Base-by-base conservation (phyloP, 2,797 vertebrate genomes). In the Knipowitschia caucasica region DNA sequence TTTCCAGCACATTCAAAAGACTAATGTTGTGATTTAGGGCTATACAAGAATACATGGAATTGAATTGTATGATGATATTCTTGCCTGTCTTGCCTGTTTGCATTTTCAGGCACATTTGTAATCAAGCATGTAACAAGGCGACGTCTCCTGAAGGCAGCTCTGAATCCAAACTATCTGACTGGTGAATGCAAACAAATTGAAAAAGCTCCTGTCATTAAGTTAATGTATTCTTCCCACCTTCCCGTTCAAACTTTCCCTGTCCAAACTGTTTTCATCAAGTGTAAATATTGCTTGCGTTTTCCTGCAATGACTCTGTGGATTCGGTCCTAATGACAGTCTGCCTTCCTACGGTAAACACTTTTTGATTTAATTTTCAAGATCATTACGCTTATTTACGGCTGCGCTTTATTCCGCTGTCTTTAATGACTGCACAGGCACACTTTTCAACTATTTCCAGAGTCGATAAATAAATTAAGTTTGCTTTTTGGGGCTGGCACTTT, bases 311-410 rank as follows among this genome's bases (percentile, higher is more conserved):
- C 45, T 47, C 45, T 21, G 45, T 20, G 45, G 27, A 47, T 47
- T 2, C 5, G 17, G 26, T 47, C 17, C 45, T 47, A 47, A 47
- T 47, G 45, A 47, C 45, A 20, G 15, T 30, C 17, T 10, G n/a
- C 45, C 26, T 46, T 44, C 26, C 15, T 7, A 20, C 45, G 5
- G 45, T 47, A 47, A 47, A 47, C 45, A 47, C 45, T 47, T 47
- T 46, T 31, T 30, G 27, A 47, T 47, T 47, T 47, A 30, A 47
- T 47, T 47, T 47, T 47, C 45, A 11, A 47, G 15, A 47, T 47
- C 45, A 47, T 47, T 47, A 47, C 45, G 25, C 30, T 46, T 46
- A 31, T 30, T 47, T 47, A 46, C 44, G n/a, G 44, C 26, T 8
- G 44, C 9, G 44, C 20, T 29, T 20, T 29, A 46, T 18, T 46